Evolutionary conservation across 2,113 vertebrate genomes (phyloP), one percentile per base, ranked within the genome.

Genomic region (Gopherus evgoodei): DNA sequence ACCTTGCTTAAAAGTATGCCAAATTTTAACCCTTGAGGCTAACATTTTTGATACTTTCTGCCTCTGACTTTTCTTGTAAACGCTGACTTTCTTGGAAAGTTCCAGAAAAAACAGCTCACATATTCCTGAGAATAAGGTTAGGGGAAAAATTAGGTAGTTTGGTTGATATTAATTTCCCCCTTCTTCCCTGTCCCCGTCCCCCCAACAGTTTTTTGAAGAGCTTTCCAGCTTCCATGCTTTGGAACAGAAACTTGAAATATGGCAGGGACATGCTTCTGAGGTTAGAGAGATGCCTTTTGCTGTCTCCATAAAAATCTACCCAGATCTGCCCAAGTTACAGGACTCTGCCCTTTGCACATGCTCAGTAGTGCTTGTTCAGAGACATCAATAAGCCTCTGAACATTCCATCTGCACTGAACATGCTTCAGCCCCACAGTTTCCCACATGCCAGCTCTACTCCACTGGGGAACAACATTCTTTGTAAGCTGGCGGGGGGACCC

Each of bases 1-100:
- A 7, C 44, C 25, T 76, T 84, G 25, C 16, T 84, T 94, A 79
- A 53, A 59, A 65, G 93, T 92, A 95, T 95, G 14, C 3, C 57
- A 59, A 65, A 38, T 12, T 24, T 35, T 42, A 76, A 59, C 78
- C 27, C 7, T 95, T 91, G 2, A 10, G 29, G 80, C 56, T 92
- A 65, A 12, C 86, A 19, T 38, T 31, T 16, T 47, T 53, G 47
- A 75, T 8, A 31, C 1, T 65, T 69, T 86, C 49, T 93, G 49
- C 24, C 50, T 90, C 42, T 81, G 49, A 44, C 87, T 81, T 10
- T 19, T 53, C 8, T 88, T 90, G 29, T 83, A 25, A 56, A 1
- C 22, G 53, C 25, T 27, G 56, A 16, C 14, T 16, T 90, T 5
- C 5, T 22, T 29, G 35, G 16, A 4, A 2, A 14, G 84, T 95